Evolutionary conservation across 2,797 vertebrate species (phyloP), one percentile per base, ranked within the genome.

Genomic region (Synaphobranchus kaupii): DNA sequence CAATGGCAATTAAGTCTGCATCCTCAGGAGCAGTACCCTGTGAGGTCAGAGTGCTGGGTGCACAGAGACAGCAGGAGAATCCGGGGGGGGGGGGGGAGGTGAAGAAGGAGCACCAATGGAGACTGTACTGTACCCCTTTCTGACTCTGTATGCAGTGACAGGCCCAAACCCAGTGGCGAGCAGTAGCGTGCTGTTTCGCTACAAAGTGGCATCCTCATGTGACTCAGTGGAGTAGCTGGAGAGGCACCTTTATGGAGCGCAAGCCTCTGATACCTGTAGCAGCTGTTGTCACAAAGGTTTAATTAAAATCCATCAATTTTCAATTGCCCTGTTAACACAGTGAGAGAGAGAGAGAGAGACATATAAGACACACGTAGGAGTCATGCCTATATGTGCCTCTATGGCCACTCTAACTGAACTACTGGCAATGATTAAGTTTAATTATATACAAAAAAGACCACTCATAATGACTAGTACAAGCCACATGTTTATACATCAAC

Each of bases 1-100:
- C 84, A 86, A 85, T 83, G 88, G 91, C 92, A 92, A 88, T 68
- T 0, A 81, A 81, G 39, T 13, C 68, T 60, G 50, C 88, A 84
- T 39, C 22, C 89, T 87, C 66, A 15, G 60, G 81, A 85, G 54
- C n/a, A 17, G 31, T 81, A 22, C 17, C 73, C 73, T 44, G 4
- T 47, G 31, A 50, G 87, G 71, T 85, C 25, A 82, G 68, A 68
- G 28, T 39, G 83, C 63, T 31, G 31, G 13, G 83, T 63, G 56
- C 83, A 2, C 22, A 20, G 22, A 81, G 47, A n/a, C 50, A 39
- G 82, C 82, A 25, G 50, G n/a, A 39, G 12, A 7, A 22, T 56
- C 82, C 47, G 34, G 47, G 82, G 28, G 28, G 28, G 12, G 47
- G 80, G 22, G 22, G 60, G 10, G 25, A 2, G 82, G 9, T 31